Conservation (phyloP, 2,797 vertebrate species). For the Xenentodon cancila region DNA sequence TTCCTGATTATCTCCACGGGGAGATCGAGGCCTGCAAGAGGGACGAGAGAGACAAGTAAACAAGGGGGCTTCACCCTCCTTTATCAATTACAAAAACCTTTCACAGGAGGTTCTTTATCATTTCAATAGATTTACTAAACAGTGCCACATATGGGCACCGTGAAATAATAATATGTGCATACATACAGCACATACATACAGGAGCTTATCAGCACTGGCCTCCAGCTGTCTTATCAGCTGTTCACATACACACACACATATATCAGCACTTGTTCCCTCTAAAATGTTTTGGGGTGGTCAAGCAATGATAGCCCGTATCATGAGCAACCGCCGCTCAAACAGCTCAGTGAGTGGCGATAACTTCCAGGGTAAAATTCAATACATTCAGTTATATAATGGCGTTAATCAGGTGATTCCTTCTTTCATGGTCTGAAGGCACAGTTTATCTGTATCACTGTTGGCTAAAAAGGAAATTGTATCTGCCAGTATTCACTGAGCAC, state of each 20-base stretch:
- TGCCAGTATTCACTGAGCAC: no score
- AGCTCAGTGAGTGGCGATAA: not conserved
- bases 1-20: slow-evolving; percentile 26
- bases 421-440: no score
- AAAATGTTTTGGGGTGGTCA: slow-evolving; percentile 9
- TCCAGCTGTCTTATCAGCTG: slow-evolving; percentile 52
- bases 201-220: slow-evolving; percentile 41
- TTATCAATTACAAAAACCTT: not conserved
- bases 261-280: slow-evolving; percentile 24
- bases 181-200: not conserved
- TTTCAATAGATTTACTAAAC: not conserved
- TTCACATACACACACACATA: not conserved
- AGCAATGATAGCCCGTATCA: slow-evolving; percentile 21
- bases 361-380: not conserved
- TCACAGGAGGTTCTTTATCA: not conserved
- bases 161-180: not conserved
- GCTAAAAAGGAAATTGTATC: no score
- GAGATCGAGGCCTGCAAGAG: not conserved
- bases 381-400: no score
- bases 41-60: not conserved
- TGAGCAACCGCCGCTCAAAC: not conserved
- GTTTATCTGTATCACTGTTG: no score
- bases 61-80: not conserved
- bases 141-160: no score
- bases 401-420: no score